phyloP scores from a whole-genome alignment of 2,113 vertebrate species.

The Psittacula cyanocephala region DNA sequence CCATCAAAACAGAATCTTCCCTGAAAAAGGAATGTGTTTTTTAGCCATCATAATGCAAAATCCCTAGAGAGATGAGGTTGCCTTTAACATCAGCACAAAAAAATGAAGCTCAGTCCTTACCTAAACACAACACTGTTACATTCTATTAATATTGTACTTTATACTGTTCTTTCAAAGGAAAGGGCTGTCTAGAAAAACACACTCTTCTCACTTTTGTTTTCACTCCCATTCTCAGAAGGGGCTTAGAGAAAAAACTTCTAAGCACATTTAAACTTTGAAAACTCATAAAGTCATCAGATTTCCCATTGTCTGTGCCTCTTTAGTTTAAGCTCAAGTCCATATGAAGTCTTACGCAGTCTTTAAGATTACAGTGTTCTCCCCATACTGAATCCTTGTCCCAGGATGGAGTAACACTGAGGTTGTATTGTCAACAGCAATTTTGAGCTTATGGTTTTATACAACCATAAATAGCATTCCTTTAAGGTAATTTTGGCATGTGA shows the following conservation, averaged over 20 bases:
- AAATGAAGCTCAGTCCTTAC: neutral
- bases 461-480: constrained; percentile 26
- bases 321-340: neutral
- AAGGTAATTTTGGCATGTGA: neutral
- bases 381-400: neutral
- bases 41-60: neutral
- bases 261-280: neutral
- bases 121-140: neutral
- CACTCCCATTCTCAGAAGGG: neutral
- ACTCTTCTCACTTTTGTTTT: neutral
- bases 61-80: neutral
- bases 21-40: neutral
- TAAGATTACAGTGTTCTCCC: neutral
- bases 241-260: neutral
- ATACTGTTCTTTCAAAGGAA: neutral
- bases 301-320: neutral
- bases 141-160: neutral
- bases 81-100: neutral
- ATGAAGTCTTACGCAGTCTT: neutral
- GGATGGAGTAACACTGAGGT: neutral
- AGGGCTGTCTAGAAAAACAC: neutral
- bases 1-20: neutral
- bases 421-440: neutral
- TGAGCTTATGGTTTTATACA: constrained; percentile 16
- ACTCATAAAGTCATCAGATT: neutral